phyloP scores from a whole-genome alignment of 2,888 invertebrate genomes.

The Ichneumoninae sp. region DNA sequence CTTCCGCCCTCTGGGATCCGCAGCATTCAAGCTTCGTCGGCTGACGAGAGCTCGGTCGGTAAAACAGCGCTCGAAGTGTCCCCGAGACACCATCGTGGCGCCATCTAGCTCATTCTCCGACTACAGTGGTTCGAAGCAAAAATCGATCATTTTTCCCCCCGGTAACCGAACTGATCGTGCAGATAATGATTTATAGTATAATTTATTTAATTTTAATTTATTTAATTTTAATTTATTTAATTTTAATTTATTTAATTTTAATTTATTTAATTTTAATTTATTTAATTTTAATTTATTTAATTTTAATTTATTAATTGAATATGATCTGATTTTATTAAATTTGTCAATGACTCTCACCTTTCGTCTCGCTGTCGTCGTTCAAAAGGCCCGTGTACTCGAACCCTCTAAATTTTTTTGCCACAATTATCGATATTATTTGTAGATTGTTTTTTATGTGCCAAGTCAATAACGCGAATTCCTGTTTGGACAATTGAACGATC shows the following conservation, averaged over 20 bases:
- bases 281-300: background rate
- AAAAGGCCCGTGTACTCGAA: background rate
- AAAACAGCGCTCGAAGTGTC: background rate
- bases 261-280: background rate
- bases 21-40: background rate
- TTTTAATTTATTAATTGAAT: background rate
- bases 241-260: background rate
- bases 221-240: background rate
- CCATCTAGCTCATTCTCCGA: conserved; percentile 38
- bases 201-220: background rate
- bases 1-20: conserved; percentile 32
- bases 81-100: conserved; percentile 4
- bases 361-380: background rate
- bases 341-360: too few species aligned
- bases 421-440: background rate
- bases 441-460: background rate
- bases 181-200: background rate
- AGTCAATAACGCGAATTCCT: background rate
- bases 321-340: background rate
- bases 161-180: background rate
- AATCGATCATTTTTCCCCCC: background rate
- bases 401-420: background rate
- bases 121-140: background rate
- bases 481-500: background rate
- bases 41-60: conserved; percentile 10